These are phyloP conservation scores for Alloscopus bannaensis DNA, from an alignment of 2,888 invertebrate species.

Conservation along the genomic window DNA sequence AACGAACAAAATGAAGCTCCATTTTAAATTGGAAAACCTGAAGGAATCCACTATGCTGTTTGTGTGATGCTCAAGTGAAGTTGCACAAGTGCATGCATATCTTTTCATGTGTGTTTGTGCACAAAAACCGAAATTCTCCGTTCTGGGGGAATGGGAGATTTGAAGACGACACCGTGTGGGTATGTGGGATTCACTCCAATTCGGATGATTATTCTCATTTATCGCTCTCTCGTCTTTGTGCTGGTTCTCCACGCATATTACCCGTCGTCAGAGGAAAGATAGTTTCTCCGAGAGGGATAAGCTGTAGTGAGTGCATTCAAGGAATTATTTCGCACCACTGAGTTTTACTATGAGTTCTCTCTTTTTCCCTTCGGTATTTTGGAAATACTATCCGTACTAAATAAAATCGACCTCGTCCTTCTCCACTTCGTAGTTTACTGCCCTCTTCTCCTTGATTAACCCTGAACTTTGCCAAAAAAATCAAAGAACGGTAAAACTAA, in stretches of 20 bases:
- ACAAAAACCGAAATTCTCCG: not conserved
- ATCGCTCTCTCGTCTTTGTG: not conserved
- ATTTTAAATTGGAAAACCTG: conserved; percentile 42
- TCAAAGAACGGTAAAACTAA: not conserved
- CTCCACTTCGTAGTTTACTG: conserved; percentile 4
- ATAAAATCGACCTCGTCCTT: conserved; percentile 1
- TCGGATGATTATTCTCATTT: not conserved
- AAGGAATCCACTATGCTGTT: not conserved
- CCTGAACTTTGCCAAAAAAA: conserved; percentile 54
- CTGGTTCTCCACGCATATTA: too few relatives aligned
- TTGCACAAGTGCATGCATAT: too few relatives aligned
- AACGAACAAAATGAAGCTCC: not conserved
- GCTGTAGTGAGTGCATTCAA: not conserved
- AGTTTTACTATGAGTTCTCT: conserved; percentile 27
- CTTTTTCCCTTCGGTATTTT: not conserved
- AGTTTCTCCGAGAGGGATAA: not conserved
- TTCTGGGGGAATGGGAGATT: not conserved
- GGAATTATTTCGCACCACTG: conserved; percentile 26
- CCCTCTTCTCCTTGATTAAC: conserved; percentile 54
- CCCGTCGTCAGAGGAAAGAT: too few relatives aligned
- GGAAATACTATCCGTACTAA: not conserved
- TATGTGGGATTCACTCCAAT: not conserved
- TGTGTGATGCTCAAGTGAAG: not conserved
- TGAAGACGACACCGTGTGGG: not conserved
- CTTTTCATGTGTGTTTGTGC: not conserved